Evolutionary conservation across 2,797 vertebrate species (phyloP), one percentile per base, ranked within the genome.

Genomic region (Malacoraja senta): DNA sequence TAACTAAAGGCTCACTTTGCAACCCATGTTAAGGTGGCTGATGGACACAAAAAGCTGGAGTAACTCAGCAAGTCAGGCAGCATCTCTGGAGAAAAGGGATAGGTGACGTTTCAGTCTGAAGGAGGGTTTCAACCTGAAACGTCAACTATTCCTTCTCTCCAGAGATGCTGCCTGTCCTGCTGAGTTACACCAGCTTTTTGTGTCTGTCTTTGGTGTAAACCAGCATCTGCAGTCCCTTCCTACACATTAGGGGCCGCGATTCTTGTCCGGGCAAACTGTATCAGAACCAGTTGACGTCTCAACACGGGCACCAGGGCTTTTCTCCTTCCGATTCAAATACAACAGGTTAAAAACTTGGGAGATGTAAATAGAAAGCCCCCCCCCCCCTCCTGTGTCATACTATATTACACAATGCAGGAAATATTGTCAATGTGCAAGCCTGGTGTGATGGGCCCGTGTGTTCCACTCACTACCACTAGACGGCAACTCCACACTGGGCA

Each of bases 381-480:
- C 24, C 24, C 8, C 2, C 38, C 38, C 38, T 2, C 38, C 2
- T 38, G 38, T 38, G 35, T 58, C 24, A 58, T 15, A 2, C 8
- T 24, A n/a, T 2, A 10, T 61, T 63, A 17, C 26, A 72, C 53
- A 32, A 35, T 68, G 61, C 13, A 76, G 24, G 21, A 68, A 53
- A 71, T 24, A 53, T 35, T 21, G 65, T 68, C 29, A 21, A 71
- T 13, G 24, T 24, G 35, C 90, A 74, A 72, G 76, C 44, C 29
- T 53, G 68, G 68, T 13, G 90, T 74, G 21, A 61, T 21, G 24
- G 35, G 12, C 44, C 12, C 35, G 21, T n/a, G n/a, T 38, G 38
- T 19, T 24, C 68, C 65, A 72, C 90, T 74, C 71, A 53, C 71
- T 74, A 76, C 90, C 90, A 76, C 90, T 76, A 92, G 90, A 76